Evolutionary conservation across 2,888 invertebrate genomes (phyloP).

Genomic region (Ptychoptera contaminata): DNA sequence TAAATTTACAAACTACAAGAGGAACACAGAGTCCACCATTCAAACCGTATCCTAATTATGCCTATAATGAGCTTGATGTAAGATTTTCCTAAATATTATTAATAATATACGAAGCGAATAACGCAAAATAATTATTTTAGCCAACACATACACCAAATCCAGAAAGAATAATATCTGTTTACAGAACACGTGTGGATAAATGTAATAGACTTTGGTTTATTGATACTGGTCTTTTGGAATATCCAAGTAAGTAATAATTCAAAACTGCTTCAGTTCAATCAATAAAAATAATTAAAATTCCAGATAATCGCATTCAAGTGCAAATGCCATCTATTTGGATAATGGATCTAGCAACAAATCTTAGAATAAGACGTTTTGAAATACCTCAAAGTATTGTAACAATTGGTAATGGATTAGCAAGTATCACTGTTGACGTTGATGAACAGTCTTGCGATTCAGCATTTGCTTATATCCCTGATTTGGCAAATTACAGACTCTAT

Average conservation of each 20-base stretch:
- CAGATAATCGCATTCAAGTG: conserved; percentile 16
- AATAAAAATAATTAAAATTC: neutral
- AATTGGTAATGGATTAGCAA: conserved; percentile 36
- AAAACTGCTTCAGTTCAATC: too few relatives aligned
- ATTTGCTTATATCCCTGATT: conserved; percentile 49
- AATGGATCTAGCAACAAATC: conserved; percentile 46
- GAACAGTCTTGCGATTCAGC: conserved; percentile 41
- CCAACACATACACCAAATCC: conserved; percentile 11
- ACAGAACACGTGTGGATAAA: conserved; percentile 50
- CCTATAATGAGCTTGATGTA: neutral
- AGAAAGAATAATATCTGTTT: conserved; percentile 44
- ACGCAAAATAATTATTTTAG: neutral
- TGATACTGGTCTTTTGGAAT: conserved; percentile 57
- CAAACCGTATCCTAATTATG: conserved; percentile 24
- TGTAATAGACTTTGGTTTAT: conserved; percentile 67
- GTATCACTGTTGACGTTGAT: conserved; percentile 49
- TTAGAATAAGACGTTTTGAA: conserved; percentile 38
- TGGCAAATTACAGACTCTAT: conserved; percentile 19
- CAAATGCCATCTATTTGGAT: conserved; percentile 47
- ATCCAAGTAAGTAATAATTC: conserved; percentile 36
- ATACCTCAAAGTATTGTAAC: conserved; percentile 26
- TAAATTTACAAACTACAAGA: conserved; percentile 13
- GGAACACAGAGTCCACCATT: conserved; percentile 20
- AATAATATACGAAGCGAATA: neutral
- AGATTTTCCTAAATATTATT: neutral